Evolutionary conservation across 1,140 invertebrate genomes (phyloP), one percentile per base, ranked within the genome.

Genomic region (Chironomus striatipennis): DNA sequence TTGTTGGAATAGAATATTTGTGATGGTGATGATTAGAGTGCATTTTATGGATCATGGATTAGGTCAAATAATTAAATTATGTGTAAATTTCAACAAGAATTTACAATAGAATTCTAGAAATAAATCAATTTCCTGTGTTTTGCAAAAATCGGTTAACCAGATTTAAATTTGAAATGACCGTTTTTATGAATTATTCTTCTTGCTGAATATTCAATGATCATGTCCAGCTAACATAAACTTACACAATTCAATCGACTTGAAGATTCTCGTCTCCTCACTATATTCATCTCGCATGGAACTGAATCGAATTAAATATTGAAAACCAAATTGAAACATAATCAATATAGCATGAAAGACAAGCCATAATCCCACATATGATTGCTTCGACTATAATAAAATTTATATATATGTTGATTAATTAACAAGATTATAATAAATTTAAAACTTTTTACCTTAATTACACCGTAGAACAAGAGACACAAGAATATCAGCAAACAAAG

Each of bases 281-380:
- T 70, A 70, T 70, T 70, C 17, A 70, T 70, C 18, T 7, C 17
- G 6, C 3, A 20, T 70, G n/a, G 6, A 18, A 20, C 65, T 18
- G 9, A 18, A 70, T 70, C 65, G 65, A 70, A 70, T 70, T 70
- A 8, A 10, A 70, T 70, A 70, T 17, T 70, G 65, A 21, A 7
- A 18, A 12, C n/a, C 9, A 17, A 21, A 20, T 70, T 70, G n/a
- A 21, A 8, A 70, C n/a, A 70, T 18, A 18, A 70, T 18, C 17
- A 70, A 70, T 18, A 70, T 20, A 7, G 65, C 17, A 70, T 70
- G 65, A 70, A 18, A 15, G n/a, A 70, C 65, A 20, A 70, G 65
- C 65, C 65, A 70, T 12, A 70, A 20, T 8, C 65, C 65, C n/a
- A 70, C 18, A 10, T 18, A 21, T 20, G 17, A 70, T 20, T 70